Base-by-base conservation (phyloP, 2,888 invertebrate genomes). In the Pecten maximus region DNA sequence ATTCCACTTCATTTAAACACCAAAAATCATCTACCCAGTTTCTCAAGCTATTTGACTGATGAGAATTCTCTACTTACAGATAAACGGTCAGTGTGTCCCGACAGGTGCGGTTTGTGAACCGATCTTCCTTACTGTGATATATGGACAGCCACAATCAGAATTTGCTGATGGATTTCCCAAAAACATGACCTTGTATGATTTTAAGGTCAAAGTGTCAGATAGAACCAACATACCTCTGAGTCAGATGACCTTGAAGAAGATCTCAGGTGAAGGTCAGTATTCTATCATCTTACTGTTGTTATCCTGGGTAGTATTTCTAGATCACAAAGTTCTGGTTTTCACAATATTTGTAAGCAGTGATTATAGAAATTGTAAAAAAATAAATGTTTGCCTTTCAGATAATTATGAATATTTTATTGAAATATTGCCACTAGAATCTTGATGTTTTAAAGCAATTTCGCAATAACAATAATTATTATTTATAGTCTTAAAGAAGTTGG, bases 41-140 rank as follows among this genome's bases (percentile, higher is more conserved):
- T 50, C 2, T 19, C 10, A 50, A 89, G 40, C 0, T 19, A 48
- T 87, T 23, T 40, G 10, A 89, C n/a, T 35, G 6, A 4, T 39
- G 35, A 16, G 12, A 39, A 35, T 40, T 87, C 23, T 74, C 8
- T 40, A 15, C 28, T 89, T 89, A 2, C 91, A 95, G 96, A 94
- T 96, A n/a, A 92, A 94, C 74, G 95, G 93, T 40, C 89, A 92
- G 40, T 40, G 89, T 19, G 92, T 96, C 10, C 92, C 93, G 0
- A 92, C 92, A 35, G 96, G 96, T 3, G 87, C 91, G 8, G 93
- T 93, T 2, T 91, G 91, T 90, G 96, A 96, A 91, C 96, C 96
- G n/a, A 88, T 96, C n/a, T 92, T 93, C 50, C 90, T 96, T 60
- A 94, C 94, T 89, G 93, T 95, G 90, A 92, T 94, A 54, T 94